Evolutionary conservation across 2,113 vertebrate genomes (phyloP).

Genomic region (Seriola quinqueradiata): DNA sequence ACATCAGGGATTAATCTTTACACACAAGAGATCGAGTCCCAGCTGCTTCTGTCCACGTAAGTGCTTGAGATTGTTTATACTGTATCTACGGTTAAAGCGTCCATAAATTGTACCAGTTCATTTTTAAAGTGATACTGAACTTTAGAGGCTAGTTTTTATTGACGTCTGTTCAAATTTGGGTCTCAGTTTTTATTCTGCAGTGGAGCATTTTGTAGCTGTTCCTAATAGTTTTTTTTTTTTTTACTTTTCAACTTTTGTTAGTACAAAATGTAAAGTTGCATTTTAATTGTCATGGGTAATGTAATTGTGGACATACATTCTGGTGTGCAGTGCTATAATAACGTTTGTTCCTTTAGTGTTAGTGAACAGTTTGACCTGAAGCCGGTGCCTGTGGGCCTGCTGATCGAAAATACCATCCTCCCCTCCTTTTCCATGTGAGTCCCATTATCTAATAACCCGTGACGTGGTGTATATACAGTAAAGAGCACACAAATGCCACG

Average conservation of each 20-base stretch:
- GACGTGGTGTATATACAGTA: constrained; percentile 12
- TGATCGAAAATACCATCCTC: constrained; percentile 88
- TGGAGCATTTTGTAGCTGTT: neutral
- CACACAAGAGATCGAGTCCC: constrained; percentile 83
- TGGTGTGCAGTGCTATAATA: neutral
- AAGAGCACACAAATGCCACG: constrained; percentile 9
- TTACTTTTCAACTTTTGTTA: no score
- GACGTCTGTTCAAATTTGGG: neutral
- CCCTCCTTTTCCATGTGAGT: constrained; percentile 88
- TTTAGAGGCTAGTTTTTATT: neutral
- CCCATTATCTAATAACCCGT: neutral
- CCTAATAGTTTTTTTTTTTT: neutral
- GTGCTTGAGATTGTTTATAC: constrained; percentile 53
- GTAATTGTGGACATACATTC: neutral
- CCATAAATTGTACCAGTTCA: neutral
- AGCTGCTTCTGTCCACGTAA: constrained; percentile 93
- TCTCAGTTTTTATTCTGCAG: neutral
- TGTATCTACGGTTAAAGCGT: neutral
- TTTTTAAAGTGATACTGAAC: neutral
- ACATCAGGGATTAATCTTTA: constrained; percentile 86
- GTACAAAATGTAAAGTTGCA: no score
- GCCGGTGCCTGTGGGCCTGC: constrained; percentile 82
- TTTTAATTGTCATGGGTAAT: neutral
- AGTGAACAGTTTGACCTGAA: constrained; percentile 89
- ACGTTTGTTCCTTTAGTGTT: constrained; percentile 79